Conservation (phyloP, 2,113 vertebrate species). For the Cariama cristata region DNA sequence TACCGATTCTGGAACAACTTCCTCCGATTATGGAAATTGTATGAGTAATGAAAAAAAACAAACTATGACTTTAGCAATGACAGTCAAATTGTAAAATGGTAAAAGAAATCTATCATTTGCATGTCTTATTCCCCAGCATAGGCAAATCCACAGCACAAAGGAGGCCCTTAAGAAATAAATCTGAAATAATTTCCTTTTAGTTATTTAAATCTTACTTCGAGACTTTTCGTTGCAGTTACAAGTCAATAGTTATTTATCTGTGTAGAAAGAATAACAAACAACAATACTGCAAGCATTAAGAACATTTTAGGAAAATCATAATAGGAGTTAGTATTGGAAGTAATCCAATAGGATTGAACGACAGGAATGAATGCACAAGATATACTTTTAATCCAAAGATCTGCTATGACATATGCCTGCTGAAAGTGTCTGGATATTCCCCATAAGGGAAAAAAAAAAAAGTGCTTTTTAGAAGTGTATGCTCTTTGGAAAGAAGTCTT, state of each 20-base stretch:
- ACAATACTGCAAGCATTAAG: neutral
- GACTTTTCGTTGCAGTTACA: neutral
- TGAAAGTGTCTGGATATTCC: neutral
- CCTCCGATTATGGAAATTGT: neutral
- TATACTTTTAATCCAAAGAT: neutral
- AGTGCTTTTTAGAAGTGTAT: neutral
- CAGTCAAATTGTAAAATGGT: neutral
- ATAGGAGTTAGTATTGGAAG: neutral
- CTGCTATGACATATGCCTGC: neutral
- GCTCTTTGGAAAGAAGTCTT: neutral
- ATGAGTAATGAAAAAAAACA: neutral
- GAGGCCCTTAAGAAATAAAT: neutral
- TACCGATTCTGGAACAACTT: neutral
- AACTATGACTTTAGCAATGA: neutral
- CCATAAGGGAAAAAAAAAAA: neutral
- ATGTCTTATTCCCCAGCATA: neutral
- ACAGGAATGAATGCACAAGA: rapidly evolving
- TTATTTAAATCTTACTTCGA: neutral
- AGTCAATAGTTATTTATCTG: neutral
- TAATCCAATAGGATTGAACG: neutral
- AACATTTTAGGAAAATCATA: neutral
- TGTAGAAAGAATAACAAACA: neutral
- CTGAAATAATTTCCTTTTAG: neutral
- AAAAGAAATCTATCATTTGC: neutral
- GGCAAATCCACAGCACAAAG: neutral